Base-by-base conservation (phyloP, 2,888 invertebrate species). In the Plemyria rubiginata region DNA sequence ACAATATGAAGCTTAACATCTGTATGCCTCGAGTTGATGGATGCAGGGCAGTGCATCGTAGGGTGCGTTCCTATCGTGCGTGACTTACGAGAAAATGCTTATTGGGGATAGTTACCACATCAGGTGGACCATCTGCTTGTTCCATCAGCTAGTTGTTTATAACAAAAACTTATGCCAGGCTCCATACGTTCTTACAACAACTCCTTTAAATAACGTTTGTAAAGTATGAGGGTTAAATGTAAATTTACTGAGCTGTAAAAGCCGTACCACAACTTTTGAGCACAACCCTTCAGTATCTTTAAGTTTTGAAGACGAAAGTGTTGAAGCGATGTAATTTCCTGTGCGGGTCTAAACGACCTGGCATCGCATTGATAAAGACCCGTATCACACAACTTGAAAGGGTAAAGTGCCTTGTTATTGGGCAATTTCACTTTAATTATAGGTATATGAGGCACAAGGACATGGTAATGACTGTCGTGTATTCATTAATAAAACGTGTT, bases 291-390 rank as follows among this genome's bases (percentile, higher is more conserved):
- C 46, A 48, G 53, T 38, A 57, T 50, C 51, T 51, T 16, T 9
- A 54, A 58, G 57, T 54, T 54, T 51, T 29, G 36, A 46, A 64
- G 67, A 62, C 64, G 69, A 67, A 68, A 70, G 71, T 65, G 71
- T 56, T 56, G 74, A 69, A 76, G 77, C 76, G 79, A 79, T 64
- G 81, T 84, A 84, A 85, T 86, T 82, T 86, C 86, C 85, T 79
- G 67, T 70, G 68, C 62, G 67, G 76, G 70, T 68, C 77, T 62
- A 75, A 84, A 83, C 81, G 82, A 82, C 80, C 80, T 55, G 38
- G 36, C 76, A 82, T 81, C 79, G 68, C 70, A 76, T 74, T 77
- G 80, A 82, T 85, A 84, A 82, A 77, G 73, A 73, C 71, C 62
- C 70, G 69, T 78, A 79, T 79, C 78, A 72, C 70, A 71, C 71